phyloP scores from a whole-genome alignment of 2,888 invertebrate species.

The Caenorhabditis sinica region DNA sequence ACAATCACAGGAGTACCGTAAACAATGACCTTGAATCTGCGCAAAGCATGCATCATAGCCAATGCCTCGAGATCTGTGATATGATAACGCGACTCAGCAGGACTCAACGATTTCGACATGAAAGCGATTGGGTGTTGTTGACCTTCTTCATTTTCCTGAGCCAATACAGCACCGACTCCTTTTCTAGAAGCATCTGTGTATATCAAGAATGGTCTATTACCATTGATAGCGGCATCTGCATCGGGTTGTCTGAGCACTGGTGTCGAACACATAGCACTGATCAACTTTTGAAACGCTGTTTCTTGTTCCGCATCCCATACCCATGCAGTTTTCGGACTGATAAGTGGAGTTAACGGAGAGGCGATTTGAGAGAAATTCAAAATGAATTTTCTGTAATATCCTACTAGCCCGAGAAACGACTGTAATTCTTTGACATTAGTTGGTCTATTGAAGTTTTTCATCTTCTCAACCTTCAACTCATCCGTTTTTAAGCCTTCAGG shows the following conservation, averaged over 20 bases:
- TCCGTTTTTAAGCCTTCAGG: neutral
- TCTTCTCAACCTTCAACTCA: conserved; percentile 1
- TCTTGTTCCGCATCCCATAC: neutral
- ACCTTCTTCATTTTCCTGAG: neutral
- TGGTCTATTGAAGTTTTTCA: neutral
- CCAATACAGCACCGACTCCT: neutral
- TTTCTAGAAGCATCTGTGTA: conserved; percentile 6
- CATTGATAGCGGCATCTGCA: neutral
- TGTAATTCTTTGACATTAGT: conserved; percentile 2
- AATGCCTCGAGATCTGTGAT: neutral
- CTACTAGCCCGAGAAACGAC: conserved; percentile 1
- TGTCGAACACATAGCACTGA: neutral
- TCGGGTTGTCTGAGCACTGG: conserved; percentile 1
- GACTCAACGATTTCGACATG: neutral
- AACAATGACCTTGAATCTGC: neutral
- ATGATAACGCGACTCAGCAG: neutral
- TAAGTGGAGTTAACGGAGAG: neutral
- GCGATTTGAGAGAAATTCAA: neutral
- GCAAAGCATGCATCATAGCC: neutral
- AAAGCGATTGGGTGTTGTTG: neutral
- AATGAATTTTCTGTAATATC: neutral
- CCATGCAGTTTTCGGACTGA: neutral
- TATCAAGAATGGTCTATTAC: neutral
- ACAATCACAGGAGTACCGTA: neutral
- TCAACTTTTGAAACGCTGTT: neutral